Base-by-base conservation (phyloP, 2,888 invertebrate genomes). In the Microchrysa polita region DNA sequence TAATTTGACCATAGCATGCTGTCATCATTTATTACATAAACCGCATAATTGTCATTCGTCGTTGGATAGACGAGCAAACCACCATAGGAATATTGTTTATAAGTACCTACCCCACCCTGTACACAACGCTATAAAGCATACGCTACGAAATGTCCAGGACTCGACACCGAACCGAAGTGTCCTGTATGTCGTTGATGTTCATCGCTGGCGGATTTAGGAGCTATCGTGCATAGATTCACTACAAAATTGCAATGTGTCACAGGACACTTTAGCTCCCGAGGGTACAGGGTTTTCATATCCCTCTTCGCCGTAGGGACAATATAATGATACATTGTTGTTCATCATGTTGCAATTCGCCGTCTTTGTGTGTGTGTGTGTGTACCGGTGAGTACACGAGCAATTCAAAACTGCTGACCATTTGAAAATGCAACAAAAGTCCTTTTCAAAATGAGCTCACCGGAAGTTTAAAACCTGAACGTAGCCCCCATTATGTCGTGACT, bases 1-100 rank as follows among this genome's bases (percentile, higher is more conserved):
- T 73, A 75, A 71, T 73, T 71, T 40, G 71, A 67, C 71, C 69
- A 65, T 73, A 71, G 71, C 73, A 61, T 73, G 72, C 73, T 73
- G 73, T 72, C 73, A 75, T 75, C 73, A 74, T 75, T 73, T 73
- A 73, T 75, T 67, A 75, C 73, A 48, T 55, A 61, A 73, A 73
- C 75, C 75, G 73, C 75, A 75, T 69, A 75, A 75, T 65, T 73
- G 73, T 69, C 48, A 69, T 59, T 42, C 67, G 73, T 74, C 65
- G 72, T 42, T 61, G 40, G 52, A 57, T 18, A 42, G 5, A 12
- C 7, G 27, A 34, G 27, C 7, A 34, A 34, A 65, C 22, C 48
- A 48, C 65, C 48, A n/a, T n/a, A 65, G 14, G 65, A 65, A 65
- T 65, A 63, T 63, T 63, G 42, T 65, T 65, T 65, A 16, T 65